Evolutionary conservation across 2,888 invertebrate species (phyloP).

Genomic region (Cheilosia soror): DNA sequence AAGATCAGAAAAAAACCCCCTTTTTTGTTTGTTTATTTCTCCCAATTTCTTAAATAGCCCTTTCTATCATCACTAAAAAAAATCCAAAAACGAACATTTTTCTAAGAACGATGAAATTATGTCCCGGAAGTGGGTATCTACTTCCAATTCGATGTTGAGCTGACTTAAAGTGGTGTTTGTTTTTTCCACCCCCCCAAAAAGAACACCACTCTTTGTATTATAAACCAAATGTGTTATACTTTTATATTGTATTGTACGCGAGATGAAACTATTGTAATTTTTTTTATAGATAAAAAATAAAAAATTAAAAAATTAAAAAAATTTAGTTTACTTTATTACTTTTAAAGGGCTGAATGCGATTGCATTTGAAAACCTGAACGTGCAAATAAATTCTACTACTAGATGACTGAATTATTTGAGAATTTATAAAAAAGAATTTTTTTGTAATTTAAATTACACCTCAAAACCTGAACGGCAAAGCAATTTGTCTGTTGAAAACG

Average conservation of each 20-base stretch:
- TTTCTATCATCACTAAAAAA: slow-evolving; percentile 49
- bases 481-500: too few species aligned
- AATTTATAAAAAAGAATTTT: too few species aligned
- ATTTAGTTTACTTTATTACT: slow-evolving; percentile 20
- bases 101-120: slow-evolving; percentile 76
- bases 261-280: slow-evolving; percentile 71
- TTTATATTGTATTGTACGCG: slow-evolving; percentile 77
- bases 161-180: slow-evolving; percentile 76
- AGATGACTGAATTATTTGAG: too few species aligned
- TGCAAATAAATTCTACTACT: too few species aligned
- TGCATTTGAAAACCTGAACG: too few species aligned
- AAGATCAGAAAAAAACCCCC: slow-evolving; percentile 29
- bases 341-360: too few species aligned
- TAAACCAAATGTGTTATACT: slow-evolving; percentile 84
- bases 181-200: slow-evolving; percentile 69
- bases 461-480: too few species aligned
- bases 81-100: slow-evolving; percentile 10
- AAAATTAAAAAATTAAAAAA: slow-evolving; percentile 58
- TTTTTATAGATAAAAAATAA: slow-evolving; percentile 64
- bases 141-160: slow-evolving; percentile 81
- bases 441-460: too few species aligned
- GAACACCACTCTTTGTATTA: slow-evolving; percentile 78
- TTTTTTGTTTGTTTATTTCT: slow-evolving; percentile 53
- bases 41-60: slow-evolving; percentile 53
- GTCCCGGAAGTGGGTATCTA: slow-evolving; percentile 75